Conservation (phyloP, 2,113 vertebrate species). For the Corvus hawaiiensis region DNA sequence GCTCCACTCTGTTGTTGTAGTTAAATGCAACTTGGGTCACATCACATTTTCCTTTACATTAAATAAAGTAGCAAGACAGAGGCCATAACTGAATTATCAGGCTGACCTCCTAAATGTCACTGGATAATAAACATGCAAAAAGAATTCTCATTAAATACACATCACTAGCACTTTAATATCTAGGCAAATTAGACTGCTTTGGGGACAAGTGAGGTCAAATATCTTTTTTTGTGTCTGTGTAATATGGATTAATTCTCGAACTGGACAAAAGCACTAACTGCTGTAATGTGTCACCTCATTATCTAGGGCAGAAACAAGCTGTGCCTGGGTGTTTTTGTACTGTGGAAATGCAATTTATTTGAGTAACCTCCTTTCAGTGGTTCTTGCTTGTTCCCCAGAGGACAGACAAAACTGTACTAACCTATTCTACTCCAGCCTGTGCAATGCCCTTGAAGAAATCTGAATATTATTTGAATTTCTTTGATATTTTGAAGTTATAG, state of each 20-base stretch:
- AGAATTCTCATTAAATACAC: slow-evolving; percentile 63
- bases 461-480: neutral
- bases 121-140: slow-evolving; percentile 58
- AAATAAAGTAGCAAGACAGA: slow-evolving; percentile 17
- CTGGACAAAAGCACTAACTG: slow-evolving; percentile 44
- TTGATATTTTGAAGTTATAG: neutral
- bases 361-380: neutral
- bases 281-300: slow-evolving; percentile 26
- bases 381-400: neutral
- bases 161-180: slow-evolving; percentile 48
- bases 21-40: slow-evolving; percentile 12
- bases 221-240: slow-evolving; percentile 58
- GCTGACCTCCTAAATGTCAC: slow-evolving; percentile 68
- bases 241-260: slow-evolving; percentile 56
- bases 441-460: neutral
- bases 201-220: slow-evolving; percentile 64
- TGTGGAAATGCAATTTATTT: slow-evolving; percentile 16
- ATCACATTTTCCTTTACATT: slow-evolving; percentile 26
- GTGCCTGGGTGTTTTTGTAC: neutral
- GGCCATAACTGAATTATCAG: slow-evolving; percentile 39
- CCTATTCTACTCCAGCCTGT: neutral
- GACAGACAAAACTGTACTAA: neutral
- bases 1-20: neutral
- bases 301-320: slow-evolving; percentile 15
- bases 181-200: slow-evolving; percentile 61